Base-by-base conservation (phyloP, 2,797 vertebrate genomes). In the Nasua narica region DNA sequence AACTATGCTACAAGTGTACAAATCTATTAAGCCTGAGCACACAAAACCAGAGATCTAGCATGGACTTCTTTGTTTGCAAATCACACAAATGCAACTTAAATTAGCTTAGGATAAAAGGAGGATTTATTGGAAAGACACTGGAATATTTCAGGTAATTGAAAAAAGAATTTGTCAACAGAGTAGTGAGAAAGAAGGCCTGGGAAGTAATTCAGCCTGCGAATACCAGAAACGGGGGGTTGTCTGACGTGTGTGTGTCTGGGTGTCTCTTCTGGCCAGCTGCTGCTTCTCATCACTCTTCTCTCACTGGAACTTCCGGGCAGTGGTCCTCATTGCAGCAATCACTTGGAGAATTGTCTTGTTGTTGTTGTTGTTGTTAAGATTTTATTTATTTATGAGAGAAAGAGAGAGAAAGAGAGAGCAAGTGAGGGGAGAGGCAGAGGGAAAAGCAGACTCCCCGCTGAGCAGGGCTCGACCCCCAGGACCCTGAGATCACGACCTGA, bases 11-110 rank as follows among this genome's bases (percentile, higher is more conserved):
- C 83, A 72, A 84, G 27, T 50, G 16, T 77, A 90, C 93, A 95
- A 90, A 76, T 56, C 91, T 89, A 87, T 87, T 97, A 95, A 96
- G 76, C 87, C 60, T 52, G 48, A 95, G 43, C 67, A 90, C 60
- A 94, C 78, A 79, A 93, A 88, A 97, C 32, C 58, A 87, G 74
- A 91, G 84, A 87, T 70, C 60, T 77, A 82, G 82, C 91, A 50
- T 79, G 37, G 69, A 90, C 87, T 91, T 96, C 54, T 92, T 77
- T 90, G 69, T 90, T 89, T 97, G 89, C 74, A 93, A 89, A 95
- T 96, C 96, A 97, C 62, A 94, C 79, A 97, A 76, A 95, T 87
- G 50, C 65, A 96, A 96, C 77, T 95, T 97, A 91, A 78, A 96
- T 85, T 93, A 94, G 85, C 43, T 96, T 89, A 97, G 81, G 81